Base-by-base conservation (phyloP, 2,797 vertebrate genomes). In the Pipistrellus nathusii region DNA sequence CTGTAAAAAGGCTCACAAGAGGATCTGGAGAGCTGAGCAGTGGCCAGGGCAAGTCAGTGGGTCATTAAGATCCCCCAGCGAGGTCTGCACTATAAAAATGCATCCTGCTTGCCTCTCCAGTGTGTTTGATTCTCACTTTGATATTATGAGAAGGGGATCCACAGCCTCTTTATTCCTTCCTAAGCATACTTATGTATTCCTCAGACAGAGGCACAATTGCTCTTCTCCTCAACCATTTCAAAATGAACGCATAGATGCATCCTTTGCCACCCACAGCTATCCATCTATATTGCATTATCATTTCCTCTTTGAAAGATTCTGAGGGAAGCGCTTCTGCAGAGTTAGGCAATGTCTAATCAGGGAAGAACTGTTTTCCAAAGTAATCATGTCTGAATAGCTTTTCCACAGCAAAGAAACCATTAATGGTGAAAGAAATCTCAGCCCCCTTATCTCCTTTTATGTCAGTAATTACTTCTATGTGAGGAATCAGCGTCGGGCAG, bases 331-430 rank as follows among this genome's bases (percentile, higher is more conserved):
- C 10, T 93, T 94, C 87, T 92, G 38, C n/a, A 69, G 69, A 81
- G 32, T 62, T 46, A 76, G 78, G 53, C 95, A 77, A 53, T 88
- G 59, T 76, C 90, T 92, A 95, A 95, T 96, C 93, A 94, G 78
- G 66, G 46, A 75, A 95, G 82, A 80, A 81, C 44, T 55, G 35
- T 92, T 95, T 95, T 94, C 82, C 85, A 66, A 92, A 94, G 90
- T 81, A 95, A 96, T 97, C 93, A 90, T 94, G 93, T 94, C 94
- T 77, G 62, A 95, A 86, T 90, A 95, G 95, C 66, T 94, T 96
- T 94, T 92, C 94, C 76, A 55, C 35, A 88, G 53, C 73, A 92
- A 91, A 92, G 85, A 87, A 95, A 66, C 59, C 66, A 84, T 90
- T 96, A 94, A 92, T 93, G 93, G 90, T 85, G 75, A 87, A 87